phyloP scores from a whole-genome alignment of 1,140 invertebrate genomes.

The Mactra quadrangularis region DNA sequence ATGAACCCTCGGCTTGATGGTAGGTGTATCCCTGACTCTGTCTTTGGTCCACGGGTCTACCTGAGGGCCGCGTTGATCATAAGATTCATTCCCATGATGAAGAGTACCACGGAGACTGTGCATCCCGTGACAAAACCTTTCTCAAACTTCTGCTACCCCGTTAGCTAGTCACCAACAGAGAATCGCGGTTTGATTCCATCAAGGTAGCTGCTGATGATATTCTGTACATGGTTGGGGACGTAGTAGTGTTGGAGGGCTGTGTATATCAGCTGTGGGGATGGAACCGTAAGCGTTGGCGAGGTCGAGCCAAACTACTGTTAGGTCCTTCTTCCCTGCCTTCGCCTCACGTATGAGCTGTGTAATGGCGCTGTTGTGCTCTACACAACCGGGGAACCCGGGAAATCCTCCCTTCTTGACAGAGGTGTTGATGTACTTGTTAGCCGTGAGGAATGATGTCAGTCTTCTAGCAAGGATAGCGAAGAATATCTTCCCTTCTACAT shows the following conservation, averaged over 20 bases:
- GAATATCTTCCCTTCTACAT: constrained; percentile 26
- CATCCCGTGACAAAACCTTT: constrained; percentile 14
- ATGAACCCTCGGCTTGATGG: constrained; percentile 28
- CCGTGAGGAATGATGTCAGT: constrained; percentile 37
- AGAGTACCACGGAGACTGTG: constrained; percentile 5
- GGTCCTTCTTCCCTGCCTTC: too few relatives aligned
- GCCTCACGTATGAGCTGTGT: background rate
- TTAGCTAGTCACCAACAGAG: too few relatives aligned
- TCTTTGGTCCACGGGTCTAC: background rate
- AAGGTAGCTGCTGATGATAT: constrained; percentile 28
- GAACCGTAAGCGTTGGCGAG: background rate
- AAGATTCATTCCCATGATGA: constrained; percentile 16
- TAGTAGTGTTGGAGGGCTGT: constrained; percentile 45
- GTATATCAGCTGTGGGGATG: constrained; percentile 31
- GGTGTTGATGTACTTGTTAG: too few relatives aligned
- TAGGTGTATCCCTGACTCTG: background rate
- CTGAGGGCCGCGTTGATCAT: constrained; percentile 6
- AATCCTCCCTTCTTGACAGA: background rate
- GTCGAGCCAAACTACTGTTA: too few relatives aligned
- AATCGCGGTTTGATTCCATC: constrained; percentile 10
- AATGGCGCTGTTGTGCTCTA: background rate
- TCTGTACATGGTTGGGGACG: constrained; percentile 5
- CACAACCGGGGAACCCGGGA: background rate
- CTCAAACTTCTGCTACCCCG: too few relatives aligned
- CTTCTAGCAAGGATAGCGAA: constrained; percentile 29